Evolutionary conservation across 2,888 invertebrate species (phyloP).

Genomic region (Poecilobothrus nobilitatus): DNA sequence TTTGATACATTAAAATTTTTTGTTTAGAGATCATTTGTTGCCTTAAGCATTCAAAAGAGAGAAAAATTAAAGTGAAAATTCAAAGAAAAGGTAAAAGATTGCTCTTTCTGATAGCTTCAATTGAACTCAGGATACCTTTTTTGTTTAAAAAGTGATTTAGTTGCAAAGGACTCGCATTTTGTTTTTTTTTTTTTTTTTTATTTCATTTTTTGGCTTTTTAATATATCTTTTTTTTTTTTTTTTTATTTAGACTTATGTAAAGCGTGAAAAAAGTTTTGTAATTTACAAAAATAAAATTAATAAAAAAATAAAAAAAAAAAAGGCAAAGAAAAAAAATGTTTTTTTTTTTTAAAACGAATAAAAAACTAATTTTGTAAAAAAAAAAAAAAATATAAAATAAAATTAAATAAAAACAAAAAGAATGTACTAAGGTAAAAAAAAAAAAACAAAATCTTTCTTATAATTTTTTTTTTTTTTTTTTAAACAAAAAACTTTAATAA

Average conservation of each 20-base stretch:
- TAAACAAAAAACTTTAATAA: not conserved
- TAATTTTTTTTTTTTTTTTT: not conserved
- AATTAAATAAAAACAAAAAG: not conserved
- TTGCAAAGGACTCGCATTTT: not conserved
- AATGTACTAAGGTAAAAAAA: not conserved
- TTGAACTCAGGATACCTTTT: too few relatives aligned
- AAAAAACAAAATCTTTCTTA: not conserved
- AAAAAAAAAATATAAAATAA: not conserved
- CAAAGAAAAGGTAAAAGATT: too few relatives aligned
- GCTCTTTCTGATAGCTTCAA: too few relatives aligned
- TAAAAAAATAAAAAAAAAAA: not conserved
- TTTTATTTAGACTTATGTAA: not conserved
- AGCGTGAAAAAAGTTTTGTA: constrained; percentile 3
- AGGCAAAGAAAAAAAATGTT: not conserved
- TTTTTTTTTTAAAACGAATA: constrained; percentile 2
- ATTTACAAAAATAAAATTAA: not conserved
- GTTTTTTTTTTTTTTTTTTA: not conserved
- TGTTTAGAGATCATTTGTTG: too few relatives aligned
- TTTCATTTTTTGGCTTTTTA: too few relatives aligned
- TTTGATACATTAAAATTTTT: too few relatives aligned
- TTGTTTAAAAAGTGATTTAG: too few relatives aligned
- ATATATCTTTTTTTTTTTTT: not conserved
- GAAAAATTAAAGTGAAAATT: too few relatives aligned
- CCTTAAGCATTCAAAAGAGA: too few relatives aligned
- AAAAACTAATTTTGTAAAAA: constrained; percentile 6